Conservation (phyloP, 2,888 invertebrate species). For the Bursaphelenchus okinawaensis region DNA sequence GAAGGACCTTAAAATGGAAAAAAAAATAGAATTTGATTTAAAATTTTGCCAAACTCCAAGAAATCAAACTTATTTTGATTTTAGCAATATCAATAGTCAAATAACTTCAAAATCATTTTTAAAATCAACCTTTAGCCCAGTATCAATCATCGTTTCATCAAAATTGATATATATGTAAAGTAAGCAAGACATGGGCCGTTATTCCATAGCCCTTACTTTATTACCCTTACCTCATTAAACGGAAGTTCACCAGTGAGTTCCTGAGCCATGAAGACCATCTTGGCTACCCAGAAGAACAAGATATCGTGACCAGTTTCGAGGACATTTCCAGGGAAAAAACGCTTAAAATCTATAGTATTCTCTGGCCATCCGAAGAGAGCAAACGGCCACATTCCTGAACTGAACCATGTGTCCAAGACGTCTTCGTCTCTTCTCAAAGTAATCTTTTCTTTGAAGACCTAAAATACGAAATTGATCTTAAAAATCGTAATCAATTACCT, state of each 20-base stretch:
- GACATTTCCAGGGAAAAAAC: conserved; percentile 83
- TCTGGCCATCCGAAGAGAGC: conserved; percentile 96
- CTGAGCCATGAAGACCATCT: conserved; percentile 96
- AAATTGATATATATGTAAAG: no score
- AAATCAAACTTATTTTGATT: no score
- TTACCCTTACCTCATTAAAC: conserved; percentile 69
- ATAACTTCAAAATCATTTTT: conserved; percentile 79
- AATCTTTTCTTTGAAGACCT: conserved; percentile 58
- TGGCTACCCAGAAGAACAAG: conserved; percentile 97
- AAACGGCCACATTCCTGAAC: conserved; percentile 90
- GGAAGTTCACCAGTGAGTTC: conserved; percentile 79
- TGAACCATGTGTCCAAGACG: conserved; percentile 98
- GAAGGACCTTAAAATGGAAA: conserved; percentile 68
- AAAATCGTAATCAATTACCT: no score
- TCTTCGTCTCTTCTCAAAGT: conserved; percentile 72
- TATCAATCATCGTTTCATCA: no score
- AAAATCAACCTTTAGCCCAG: conserved; percentile 62
- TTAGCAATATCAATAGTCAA: no score
- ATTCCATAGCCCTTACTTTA: no score
- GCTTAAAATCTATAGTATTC: conserved; percentile 60
- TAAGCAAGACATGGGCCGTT: no score
- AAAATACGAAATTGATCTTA: neutral
- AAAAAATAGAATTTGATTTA: conserved; percentile 13
- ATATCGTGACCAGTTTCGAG: conserved; percentile 85
- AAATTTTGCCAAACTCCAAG: neutral